Percentiles rank a stretch among this genome's conserved stretches.
Conservation (phyloP, 2,888 invertebrate genomes). For the Eilema depressum region DNA sequence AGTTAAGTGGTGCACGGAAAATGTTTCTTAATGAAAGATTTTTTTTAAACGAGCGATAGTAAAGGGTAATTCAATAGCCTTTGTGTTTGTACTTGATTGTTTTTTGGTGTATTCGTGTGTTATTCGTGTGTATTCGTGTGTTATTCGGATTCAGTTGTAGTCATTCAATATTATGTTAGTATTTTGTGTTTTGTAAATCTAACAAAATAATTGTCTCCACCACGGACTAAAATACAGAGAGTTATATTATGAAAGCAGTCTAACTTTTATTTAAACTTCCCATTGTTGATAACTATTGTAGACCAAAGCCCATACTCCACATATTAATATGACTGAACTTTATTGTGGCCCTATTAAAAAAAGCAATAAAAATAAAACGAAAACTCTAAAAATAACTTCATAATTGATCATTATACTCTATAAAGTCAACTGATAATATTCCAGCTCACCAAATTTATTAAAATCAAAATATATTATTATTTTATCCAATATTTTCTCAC, state of each 20-base stretch:
- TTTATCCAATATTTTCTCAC: neutral
- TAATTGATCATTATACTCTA: neutral
- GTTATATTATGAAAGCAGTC: too few species aligned
- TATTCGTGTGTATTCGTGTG: too few species aligned
- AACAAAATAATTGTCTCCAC: too few species aligned
- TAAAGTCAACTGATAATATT: neutral
- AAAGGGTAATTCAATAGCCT: neutral
- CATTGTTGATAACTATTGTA: too few species aligned
- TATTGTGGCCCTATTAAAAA: neutral
- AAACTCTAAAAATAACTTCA: neutral
- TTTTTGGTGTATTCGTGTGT: too few species aligned
- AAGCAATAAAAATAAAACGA: neutral
- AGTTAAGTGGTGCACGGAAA: conserved; percentile 18
- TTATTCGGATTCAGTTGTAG: too few species aligned
- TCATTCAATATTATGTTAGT: neutral
- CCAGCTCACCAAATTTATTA: neutral
- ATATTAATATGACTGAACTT: too few species aligned
- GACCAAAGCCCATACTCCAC: too few species aligned
- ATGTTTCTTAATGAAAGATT: conserved; percentile 6
- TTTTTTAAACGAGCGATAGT: neutral
- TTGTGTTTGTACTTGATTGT: neutral
- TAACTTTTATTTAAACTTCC: too few species aligned
- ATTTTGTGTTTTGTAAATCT: too few species aligned
- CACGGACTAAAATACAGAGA: too few species aligned
- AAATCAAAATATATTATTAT: neutral